A percentile compares a stretch with the other conserved stretches of the same genome.
Conservation (phyloP, 2,797 vertebrate species). For the Serranus cabrilla region DNA sequence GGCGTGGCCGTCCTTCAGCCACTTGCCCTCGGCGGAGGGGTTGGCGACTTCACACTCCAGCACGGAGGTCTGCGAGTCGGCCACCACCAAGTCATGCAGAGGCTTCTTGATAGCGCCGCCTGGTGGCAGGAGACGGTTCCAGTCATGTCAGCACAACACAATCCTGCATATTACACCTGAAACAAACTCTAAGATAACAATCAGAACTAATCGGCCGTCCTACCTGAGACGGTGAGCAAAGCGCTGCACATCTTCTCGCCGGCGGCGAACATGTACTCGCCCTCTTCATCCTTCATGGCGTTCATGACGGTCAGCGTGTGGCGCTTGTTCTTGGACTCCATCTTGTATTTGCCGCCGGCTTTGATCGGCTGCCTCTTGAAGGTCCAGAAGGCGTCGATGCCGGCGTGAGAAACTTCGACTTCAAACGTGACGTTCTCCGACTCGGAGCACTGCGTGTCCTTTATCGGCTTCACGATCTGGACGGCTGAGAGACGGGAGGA, state of each 20-base stretch:
- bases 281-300: slow-evolving; percentile 98
- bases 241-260: slow-evolving; percentile 95
- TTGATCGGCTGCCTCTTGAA: slow-evolving; percentile 93
- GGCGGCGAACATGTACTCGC: slow-evolving; percentile 93
- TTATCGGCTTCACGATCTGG: slow-evolving; percentile 91
- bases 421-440: slow-evolving; percentile 95
- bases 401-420: slow-evolving; percentile 93
- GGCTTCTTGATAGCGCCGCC: slow-evolving; percentile 97
- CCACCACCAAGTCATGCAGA: slow-evolving; percentile 92
- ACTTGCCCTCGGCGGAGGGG: slow-evolving; percentile 90
- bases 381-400: slow-evolving; percentile 94
- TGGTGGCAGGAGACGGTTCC: slow-evolving; percentile 59
- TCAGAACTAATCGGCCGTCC: neutral
- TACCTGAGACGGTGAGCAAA: slow-evolving; percentile 94
- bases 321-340: slow-evolving; percentile 90
- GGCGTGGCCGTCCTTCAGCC: slow-evolving; percentile 91
- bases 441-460: slow-evolving; percentile 93
- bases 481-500: slow-evolving; percentile 85
- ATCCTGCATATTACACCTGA: too few species aligned
- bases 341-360: slow-evolving; percentile 91
- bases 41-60: slow-evolving; percentile 97
- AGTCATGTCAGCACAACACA: too few species aligned
- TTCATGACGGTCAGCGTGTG: slow-evolving; percentile 93
- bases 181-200: neutral
- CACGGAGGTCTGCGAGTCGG: slow-evolving; percentile 93